Conservation (phyloP, 2,888 invertebrate genomes). For the Cephus nigrinus region DNA sequence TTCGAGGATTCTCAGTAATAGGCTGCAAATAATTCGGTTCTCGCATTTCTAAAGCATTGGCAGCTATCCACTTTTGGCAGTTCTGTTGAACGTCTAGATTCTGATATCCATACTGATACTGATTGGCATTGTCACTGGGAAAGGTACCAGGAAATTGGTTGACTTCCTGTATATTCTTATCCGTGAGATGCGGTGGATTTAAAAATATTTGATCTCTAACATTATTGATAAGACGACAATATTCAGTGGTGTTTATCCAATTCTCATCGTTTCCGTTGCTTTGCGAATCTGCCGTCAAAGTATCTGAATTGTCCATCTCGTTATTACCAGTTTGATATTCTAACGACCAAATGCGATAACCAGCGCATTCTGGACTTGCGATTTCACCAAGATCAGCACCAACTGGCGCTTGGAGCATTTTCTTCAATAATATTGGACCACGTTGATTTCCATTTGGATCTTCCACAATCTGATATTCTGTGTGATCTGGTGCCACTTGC, state of each 20-base stretch:
- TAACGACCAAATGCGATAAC: slow-evolving; percentile 36
- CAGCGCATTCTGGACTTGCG: slow-evolving; percentile 47
- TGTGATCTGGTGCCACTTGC: not conserved
- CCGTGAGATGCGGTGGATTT: slow-evolving; percentile 1
- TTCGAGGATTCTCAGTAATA: slow-evolving; percentile 21
- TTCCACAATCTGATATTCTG: slow-evolving; percentile 18
- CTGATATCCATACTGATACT: not conserved
- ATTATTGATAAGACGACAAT: slow-evolving; percentile 37
- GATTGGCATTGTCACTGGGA: slow-evolving; percentile 2
- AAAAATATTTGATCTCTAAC: slow-evolving; percentile 24
- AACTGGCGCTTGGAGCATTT: slow-evolving; percentile 60
- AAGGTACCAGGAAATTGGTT: slow-evolving; percentile 30
- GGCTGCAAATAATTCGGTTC: slow-evolving; percentile 25
- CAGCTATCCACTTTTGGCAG: slow-evolving; percentile 5
- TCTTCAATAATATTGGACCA: slow-evolving; percentile 51
- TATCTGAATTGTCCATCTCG: slow-evolving; percentile 57
- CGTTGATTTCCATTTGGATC: slow-evolving; percentile 24
- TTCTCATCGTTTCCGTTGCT: slow-evolving; percentile 44
- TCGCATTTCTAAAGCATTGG: slow-evolving; percentile 8
- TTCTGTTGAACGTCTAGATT: not conserved
- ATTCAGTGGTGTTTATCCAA: slow-evolving; percentile 26
- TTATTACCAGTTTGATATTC: slow-evolving; percentile 38
- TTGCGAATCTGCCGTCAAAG: slow-evolving; percentile 59
- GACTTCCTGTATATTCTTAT: slow-evolving; percentile 29
- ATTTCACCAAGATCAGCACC: slow-evolving; percentile 59